phyloP scores from a whole-genome alignment of 2,797 vertebrate genomes.

The Microchirus variegatus region DNA sequence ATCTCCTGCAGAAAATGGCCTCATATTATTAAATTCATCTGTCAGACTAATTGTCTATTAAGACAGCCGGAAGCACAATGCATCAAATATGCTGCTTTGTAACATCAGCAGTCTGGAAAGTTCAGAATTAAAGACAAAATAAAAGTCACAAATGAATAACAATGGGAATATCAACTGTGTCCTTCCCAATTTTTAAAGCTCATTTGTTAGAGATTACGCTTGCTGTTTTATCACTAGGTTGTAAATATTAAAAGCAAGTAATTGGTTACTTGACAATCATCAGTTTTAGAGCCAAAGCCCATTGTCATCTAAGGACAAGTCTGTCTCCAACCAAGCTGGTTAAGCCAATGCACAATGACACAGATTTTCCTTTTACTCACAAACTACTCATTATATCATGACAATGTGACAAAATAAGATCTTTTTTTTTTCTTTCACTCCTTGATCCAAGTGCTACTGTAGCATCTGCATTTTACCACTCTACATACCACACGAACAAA shows the following conservation, averaged over 20 bases:
- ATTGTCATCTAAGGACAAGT: constrained; percentile 28
- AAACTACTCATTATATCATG: constrained; percentile 29
- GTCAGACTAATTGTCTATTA: constrained; percentile 73
- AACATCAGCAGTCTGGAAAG: constrained; percentile 64
- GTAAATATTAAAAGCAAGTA: constrained; percentile 29
- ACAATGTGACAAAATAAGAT: constrained; percentile 56
- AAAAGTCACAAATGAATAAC: constrained; percentile 28
- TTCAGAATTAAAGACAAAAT: constrained; percentile 59
- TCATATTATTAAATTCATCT: constrained; percentile 74
- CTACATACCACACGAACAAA: constrained; percentile 28
- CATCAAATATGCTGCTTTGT: constrained; percentile 38
- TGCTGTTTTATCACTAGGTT: constrained; percentile 51
- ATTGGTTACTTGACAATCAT: constrained; percentile 31
- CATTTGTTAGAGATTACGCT: constrained; percentile 50
- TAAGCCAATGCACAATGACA: constrained; percentile 10
- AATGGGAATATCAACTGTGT: constrained; percentile 56
- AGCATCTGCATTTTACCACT: constrained; percentile 60
- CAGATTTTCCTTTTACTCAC: constrained; percentile 45
- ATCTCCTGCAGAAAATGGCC: constrained; percentile 67
- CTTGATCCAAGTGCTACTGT: constrained; percentile 51
- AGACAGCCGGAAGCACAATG: constrained; percentile 64
- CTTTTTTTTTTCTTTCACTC: constrained; percentile 55
- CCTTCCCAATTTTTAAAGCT: constrained; percentile 53
- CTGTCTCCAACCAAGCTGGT: constrained; percentile 19
- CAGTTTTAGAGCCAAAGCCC: constrained; percentile 32